Percentiles rank a stretch among this genome's conserved stretches.
These are phyloP conservation scores for Zaprionus bogoriensis DNA, from an alignment of 2,888 invertebrate species.

Conservation along the genomic window DNA sequence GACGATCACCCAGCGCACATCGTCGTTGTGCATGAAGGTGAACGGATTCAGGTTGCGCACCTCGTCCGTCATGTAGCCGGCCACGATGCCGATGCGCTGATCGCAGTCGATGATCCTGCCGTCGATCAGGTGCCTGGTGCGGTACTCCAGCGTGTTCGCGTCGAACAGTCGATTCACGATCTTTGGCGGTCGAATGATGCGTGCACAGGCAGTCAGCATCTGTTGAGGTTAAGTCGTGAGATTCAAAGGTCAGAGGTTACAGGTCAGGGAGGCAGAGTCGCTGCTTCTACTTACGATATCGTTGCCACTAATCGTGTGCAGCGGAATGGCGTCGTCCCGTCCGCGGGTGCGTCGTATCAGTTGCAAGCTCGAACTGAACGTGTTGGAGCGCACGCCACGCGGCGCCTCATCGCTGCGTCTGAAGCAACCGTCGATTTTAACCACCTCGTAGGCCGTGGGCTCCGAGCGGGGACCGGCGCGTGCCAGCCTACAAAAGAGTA, in stretches of 20 bases:
- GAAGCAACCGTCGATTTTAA: slow-evolving; percentile 87
- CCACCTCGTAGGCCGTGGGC: slow-evolving; percentile 88
- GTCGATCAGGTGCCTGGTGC: slow-evolving; percentile 94
- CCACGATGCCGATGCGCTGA: slow-evolving; percentile 93
- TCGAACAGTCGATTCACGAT: slow-evolving; percentile 87
- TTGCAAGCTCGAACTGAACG: slow-evolving; percentile 81
- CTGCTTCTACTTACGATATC: slow-evolving; percentile 84
- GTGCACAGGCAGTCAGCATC: slow-evolving; percentile 89
- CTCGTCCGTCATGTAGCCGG: slow-evolving; percentile 95
- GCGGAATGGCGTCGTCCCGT: slow-evolving; percentile 84
- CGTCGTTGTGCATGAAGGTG: slow-evolving; percentile 94
- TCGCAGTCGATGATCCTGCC: slow-evolving; percentile 95
- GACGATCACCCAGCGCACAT: slow-evolving; percentile 94
- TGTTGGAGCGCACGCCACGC: slow-evolving; percentile 83
- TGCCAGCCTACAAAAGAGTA: slow-evolving; percentile 84
- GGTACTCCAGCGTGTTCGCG: slow-evolving; percentile 91
- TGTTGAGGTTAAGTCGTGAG: slow-evolving; percentile 60
- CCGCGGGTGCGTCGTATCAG: slow-evolving; percentile 84
- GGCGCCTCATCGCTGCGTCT: slow-evolving; percentile 85
- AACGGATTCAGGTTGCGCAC: slow-evolving; percentile 94
- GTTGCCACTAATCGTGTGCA: slow-evolving; percentile 85
- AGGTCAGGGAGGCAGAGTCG: neutral
- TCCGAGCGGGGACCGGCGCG: slow-evolving; percentile 89
- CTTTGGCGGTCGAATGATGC: slow-evolving; percentile 88
- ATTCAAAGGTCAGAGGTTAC: neutral